Conservation (phyloP, 1,140 invertebrate genomes). For the Brachionus rotundiformis region DNA sequence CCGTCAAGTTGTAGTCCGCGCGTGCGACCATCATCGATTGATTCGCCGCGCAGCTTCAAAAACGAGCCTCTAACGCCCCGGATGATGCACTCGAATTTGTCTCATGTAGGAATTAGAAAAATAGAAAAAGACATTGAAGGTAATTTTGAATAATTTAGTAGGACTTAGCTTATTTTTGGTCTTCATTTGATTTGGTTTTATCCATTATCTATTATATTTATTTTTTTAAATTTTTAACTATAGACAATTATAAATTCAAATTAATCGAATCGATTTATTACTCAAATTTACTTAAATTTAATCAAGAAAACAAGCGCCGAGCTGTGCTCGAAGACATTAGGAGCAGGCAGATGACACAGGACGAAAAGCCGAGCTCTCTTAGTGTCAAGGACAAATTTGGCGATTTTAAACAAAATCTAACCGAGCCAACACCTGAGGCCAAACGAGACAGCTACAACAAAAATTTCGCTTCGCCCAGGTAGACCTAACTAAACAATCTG, state of each 20-base stretch:
- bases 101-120: background rate
- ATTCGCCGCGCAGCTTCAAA: conserved; percentile 6
- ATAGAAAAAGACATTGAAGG: conserved; percentile 24
- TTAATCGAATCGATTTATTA: conserved; percentile 47
- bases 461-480: background rate
- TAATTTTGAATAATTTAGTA: background rate
- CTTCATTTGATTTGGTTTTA: no score
- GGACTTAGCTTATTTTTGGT: no score
- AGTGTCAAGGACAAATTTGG: background rate
- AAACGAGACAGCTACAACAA: conserved; percentile 17
- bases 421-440: conserved; percentile 4
- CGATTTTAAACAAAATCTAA: conserved; percentile 24
- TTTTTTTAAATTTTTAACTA: no score
- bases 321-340: background rate
- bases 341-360: background rate
- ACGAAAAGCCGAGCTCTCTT: background rate
- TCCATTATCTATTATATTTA: no score
- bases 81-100: background rate
- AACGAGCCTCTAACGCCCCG: background rate
- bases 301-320: conserved; percentile 43
- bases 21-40: background rate
- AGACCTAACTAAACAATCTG: no score
- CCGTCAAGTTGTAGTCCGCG: background rate
- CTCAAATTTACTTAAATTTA: conserved; percentile 47
- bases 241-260: conserved; percentile 13